Base-by-base conservation (phyloP, 2,113 vertebrate species). In the Xenus cinereus region DNA sequence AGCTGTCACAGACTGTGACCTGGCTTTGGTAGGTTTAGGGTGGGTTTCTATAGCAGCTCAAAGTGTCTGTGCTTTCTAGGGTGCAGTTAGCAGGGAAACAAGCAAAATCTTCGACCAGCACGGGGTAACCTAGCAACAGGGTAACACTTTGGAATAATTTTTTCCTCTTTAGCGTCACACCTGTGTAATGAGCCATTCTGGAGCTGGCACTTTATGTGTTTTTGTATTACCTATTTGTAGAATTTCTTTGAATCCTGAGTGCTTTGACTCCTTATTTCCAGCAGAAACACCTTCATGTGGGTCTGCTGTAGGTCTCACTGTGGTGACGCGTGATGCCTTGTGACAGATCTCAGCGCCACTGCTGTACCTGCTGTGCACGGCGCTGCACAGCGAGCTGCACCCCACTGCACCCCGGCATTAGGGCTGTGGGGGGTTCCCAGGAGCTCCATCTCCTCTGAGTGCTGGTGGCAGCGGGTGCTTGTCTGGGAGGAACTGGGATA, bases 71-170 rank as follows among this genome's bases (percentile, higher is more conserved):
- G 54, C 60, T 82, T 72, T 72, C 19, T 69, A 39, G 71, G 30
- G 45, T 71, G 79, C 71, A 71, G 57, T 57, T 56, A 41, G 45
- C 24, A 51, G 63, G 72, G 64, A 83, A 87, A 56, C n/a, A 14
- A 54, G 77, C 8, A 63, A 64, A 54, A 51, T 39, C 67, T 83
- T 76, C 76, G 51, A 19, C 51, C 37, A n/a, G 39, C 32, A 12
- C n/a, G 39, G 51, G 24, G 83, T 95, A 94, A 68, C 89, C 77
- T 79, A 85, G 95, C 95, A 96, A 96, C 91, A 68, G 57, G 69
- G 30, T 39, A 77, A 68, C 41, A n/a, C 50, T 54, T 30, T 33
- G 57, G 64, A 78, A 66, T 57, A 7, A 33, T 10, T 67, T 68
- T 60, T 66, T 46, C 67, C 33, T 48, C 41, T 82, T 72, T 23